A percentile compares a stretch with the other conserved stretches of the same genome.
Evolutionary conservation across 2,797 vertebrate species (phyloP).

Genomic region (Enteromius unitaeniatus): DNA sequence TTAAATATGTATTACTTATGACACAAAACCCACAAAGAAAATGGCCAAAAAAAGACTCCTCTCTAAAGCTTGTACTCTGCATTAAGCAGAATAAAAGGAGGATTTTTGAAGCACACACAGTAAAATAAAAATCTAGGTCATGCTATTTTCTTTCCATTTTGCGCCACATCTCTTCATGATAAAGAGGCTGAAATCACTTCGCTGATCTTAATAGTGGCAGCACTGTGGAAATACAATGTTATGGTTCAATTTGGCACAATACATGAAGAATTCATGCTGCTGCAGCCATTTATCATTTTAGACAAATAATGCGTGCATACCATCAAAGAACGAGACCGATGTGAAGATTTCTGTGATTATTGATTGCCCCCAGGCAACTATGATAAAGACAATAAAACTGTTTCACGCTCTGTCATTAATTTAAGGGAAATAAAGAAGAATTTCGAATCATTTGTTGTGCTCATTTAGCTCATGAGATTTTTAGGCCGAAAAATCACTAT

Average conservation of each 20-base stretch:
- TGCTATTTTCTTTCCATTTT: constrained; percentile 21
- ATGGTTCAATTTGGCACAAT: background rate
- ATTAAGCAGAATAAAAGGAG: background rate
- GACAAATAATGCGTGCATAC: background rate
- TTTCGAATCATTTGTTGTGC: background rate
- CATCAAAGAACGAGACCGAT: background rate
- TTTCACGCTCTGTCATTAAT: background rate
- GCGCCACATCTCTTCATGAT: background rate
- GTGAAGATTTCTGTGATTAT: constrained; percentile 20
- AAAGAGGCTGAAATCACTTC: constrained; percentile 18
- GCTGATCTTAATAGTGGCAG: background rate
- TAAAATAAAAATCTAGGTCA: constrained; percentile 25
- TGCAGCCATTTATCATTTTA: constrained; percentile 1
- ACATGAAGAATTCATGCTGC: background rate
- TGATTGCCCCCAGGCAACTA: background rate
- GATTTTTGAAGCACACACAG: background rate
- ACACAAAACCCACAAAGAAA: constrained; percentile 33
- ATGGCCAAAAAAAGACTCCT: background rate
- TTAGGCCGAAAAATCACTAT: background rate
- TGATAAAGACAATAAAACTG: constrained; percentile 26
- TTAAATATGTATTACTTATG: background rate
- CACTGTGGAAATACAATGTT: background rate
- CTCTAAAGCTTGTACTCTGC: background rate
- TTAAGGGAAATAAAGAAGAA: constrained; percentile 21
- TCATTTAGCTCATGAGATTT: background rate